These are phyloP conservation scores for Apodemia zela DNA, from an alignment of 2,888 invertebrate species.

Conservation along the genomic window DNA sequence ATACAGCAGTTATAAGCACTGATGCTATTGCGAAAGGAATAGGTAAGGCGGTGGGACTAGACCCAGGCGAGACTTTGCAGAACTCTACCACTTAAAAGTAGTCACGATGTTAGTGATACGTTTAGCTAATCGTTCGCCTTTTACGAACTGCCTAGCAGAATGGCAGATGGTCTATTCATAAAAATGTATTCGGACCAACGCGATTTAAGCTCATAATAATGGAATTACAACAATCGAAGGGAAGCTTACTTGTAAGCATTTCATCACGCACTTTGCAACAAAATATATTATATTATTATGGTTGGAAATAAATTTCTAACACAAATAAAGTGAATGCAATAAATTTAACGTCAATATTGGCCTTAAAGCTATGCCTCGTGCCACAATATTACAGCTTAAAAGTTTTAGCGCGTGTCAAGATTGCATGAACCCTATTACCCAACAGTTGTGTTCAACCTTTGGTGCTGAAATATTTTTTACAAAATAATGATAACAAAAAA, in stretches of 20 bases:
- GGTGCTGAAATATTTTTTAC: neutral
- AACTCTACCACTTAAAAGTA: no score
- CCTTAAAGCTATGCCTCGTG: slow-evolving; percentile 27
- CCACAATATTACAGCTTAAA: slow-evolving; percentile 22
- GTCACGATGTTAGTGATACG: no score
- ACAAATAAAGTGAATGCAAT: slow-evolving; percentile 15
- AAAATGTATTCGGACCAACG: no score
- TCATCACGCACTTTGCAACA: neutral
- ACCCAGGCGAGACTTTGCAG: no score
- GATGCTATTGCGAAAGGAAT: no score
- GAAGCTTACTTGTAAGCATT: neutral
- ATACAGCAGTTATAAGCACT: no score
- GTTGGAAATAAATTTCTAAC: slow-evolving; percentile 16
- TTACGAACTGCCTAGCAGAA: no score
- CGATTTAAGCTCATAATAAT: no score
- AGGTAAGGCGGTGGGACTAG: no score
- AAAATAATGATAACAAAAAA: neutral
- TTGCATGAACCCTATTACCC: slow-evolving; percentile 13
- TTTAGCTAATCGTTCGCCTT: no score
- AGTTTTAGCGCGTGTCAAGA: slow-evolving; percentile 23
- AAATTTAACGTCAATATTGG: slow-evolving; percentile 24
- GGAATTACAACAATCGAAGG: neutral
- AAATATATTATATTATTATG: slow-evolving; percentile 2
- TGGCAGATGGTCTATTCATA: no score
- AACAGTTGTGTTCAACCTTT: neutral